Evolutionary conservation across 2,888 invertebrate species (phyloP).

Genomic region (Galerucella pusilla): DNA sequence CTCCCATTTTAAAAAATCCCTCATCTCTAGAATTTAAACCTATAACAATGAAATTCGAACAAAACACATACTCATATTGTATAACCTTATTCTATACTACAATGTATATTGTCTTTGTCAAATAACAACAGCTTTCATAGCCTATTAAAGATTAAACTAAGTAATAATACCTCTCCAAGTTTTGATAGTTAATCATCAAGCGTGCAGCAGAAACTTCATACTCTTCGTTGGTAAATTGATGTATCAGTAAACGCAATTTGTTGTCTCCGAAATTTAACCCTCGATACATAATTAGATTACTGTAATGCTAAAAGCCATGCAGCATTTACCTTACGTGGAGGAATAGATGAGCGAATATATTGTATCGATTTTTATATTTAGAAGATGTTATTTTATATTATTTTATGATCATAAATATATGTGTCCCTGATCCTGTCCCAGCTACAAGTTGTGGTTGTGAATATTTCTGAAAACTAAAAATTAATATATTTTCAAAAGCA

Average conservation of each 20-base stretch:
- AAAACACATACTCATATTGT: neutral
- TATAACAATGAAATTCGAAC: too few species aligned
- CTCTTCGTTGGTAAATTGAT: slow-evolving; percentile 14
- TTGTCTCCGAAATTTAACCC: neutral
- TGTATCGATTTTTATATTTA: too few species aligned
- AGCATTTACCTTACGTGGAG: neutral
- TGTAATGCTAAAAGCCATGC: neutral
- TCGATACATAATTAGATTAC: neutral
- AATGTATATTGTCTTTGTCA: neutral
- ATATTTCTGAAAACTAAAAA: too few species aligned
- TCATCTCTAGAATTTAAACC: too few species aligned
- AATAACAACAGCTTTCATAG: neutral
- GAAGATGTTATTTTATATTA: too few species aligned
- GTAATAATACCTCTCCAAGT: slow-evolving; percentile 7
- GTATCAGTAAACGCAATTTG: slow-evolving; percentile 10
- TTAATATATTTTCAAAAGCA: too few species aligned
- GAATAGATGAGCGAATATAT: neutral
- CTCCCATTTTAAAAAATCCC: too few species aligned
- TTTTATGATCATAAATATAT: too few species aligned
- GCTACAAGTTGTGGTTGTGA: too few species aligned
- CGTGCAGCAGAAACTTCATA: neutral
- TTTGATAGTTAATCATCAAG: slow-evolving; percentile 14
- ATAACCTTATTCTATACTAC: neutral
- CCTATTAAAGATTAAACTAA: slow-evolving; percentile 2
- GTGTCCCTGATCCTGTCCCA: too few species aligned